Evolutionary conservation across 2,113 vertebrate species (phyloP).

Genomic region (Atrichornis clamosus): DNA sequence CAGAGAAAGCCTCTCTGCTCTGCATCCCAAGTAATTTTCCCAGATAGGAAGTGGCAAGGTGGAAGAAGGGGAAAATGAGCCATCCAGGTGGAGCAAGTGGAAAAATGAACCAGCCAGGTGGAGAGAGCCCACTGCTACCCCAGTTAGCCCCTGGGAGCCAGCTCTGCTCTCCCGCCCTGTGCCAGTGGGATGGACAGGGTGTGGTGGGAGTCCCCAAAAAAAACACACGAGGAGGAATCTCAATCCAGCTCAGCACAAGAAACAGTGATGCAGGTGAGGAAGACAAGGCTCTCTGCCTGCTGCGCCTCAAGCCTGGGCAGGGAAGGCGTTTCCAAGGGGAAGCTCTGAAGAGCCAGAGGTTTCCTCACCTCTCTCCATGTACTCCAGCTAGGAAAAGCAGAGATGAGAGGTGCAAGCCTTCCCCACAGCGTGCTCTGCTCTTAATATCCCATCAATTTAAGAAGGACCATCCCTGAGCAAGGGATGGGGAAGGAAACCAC

Average conservation of each 20-base stretch:
- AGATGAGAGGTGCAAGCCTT: background rate
- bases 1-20: background rate
- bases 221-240: rapidly evolving
- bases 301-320: background rate
- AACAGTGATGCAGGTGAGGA: background rate
- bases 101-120: background rate
- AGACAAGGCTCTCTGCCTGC: background rate
- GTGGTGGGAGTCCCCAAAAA: background rate
- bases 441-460: background rate
- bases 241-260: background rate
- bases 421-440: background rate
- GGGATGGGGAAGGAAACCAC: background rate
- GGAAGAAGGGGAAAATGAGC: background rate
- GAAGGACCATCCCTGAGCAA: rapidly evolving
- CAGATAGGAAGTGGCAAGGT: background rate
- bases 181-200: rapidly evolving
- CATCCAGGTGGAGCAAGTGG: background rate
- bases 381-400: background rate
- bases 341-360: background rate
- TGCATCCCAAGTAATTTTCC: background rate
- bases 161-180: background rate
- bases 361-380: background rate
- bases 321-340: background rate
- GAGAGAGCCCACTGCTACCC: rapidly evolving
- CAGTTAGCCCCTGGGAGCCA: background rate